phyloP scores from a whole-genome alignment of 2,113 vertebrate species.

The Neogobius melanostomus region DNA sequence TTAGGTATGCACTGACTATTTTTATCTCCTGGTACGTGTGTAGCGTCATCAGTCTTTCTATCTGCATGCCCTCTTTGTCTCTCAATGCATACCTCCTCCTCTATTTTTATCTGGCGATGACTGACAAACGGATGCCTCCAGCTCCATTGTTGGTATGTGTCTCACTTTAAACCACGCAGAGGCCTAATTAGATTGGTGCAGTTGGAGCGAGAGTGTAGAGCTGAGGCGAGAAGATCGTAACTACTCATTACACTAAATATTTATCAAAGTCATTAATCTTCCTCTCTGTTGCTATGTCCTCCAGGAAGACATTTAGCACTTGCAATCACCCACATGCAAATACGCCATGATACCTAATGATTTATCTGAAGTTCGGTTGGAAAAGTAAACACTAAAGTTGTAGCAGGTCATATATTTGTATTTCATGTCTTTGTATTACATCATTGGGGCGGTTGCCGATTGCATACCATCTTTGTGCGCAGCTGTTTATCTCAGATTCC shows the following conservation, averaged over 20 bases:
- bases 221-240: constrained; percentile 34
- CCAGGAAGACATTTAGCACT: constrained; percentile 36
- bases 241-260: constrained; percentile 65
- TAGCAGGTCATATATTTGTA: constrained; percentile 1
- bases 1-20: background rate
- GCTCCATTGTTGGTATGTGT: constrained; percentile 17
- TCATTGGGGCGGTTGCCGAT: background rate
- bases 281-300: constrained; percentile 52
- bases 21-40: constrained; percentile 6
- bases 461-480: background rate
- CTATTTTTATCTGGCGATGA: constrained; percentile 8
- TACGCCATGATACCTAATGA: constrained; percentile 42
- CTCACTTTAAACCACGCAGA: constrained; percentile 19
- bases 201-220: background rate
- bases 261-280: constrained; percentile 57
- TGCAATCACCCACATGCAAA: constrained; percentile 22
- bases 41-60: background rate
- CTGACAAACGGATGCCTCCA: constrained; percentile 29
- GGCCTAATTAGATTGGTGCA: constrained; percentile 36
- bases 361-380: constrained; percentile 37
- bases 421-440: constrained; percentile 2
- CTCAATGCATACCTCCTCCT: background rate
- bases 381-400: constrained; percentile 10
- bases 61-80: background rate
- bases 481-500: background rate